Percentiles rank a stretch among this genome's conserved stretches.
Evolutionary conservation across 2,797 vertebrate genomes (phyloP).

Genomic region (Sylvilagus floridanus): DNA sequence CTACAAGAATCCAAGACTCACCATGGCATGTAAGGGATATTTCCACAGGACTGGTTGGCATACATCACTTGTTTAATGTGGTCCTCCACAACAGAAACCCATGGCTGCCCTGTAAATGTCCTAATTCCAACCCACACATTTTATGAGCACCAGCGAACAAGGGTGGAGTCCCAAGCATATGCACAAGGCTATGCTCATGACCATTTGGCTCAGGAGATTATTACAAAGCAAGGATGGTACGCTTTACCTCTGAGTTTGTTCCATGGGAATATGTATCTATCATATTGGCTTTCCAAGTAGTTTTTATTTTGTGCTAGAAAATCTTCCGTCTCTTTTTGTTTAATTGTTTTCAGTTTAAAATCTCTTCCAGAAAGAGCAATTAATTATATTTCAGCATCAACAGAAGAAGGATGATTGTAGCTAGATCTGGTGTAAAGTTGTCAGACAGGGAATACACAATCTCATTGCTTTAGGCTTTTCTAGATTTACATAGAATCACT

Average conservation of each 20-base stretch:
- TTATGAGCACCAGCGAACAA: not conserved
- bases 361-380: constrained; percentile 62
- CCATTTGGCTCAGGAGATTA: not conserved
- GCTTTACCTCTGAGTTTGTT: constrained; percentile 47
- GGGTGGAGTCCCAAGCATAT: not conserved
- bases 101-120: not conserved
- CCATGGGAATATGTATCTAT: constrained; percentile 52
- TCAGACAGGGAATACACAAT: not conserved
- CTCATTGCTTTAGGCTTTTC: not conserved
- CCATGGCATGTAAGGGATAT: not conserved
- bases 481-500: not conserved
- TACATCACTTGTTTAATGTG: not conserved
- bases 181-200: not conserved
- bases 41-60: not conserved
- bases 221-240: not conserved
- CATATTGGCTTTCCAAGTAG: constrained; percentile 41
- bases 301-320: constrained; percentile 30
- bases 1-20: not conserved
- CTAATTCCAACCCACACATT: not conserved
- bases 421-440: constrained; percentile 11
- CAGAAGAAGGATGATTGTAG: constrained; percentile 56
- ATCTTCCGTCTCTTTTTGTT: constrained; percentile 67
- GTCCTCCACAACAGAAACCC: not conserved
- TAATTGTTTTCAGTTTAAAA: constrained; percentile 73
- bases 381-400: constrained; percentile 74